Percentiles rank a stretch among this genome's conserved stretches.
These are phyloP conservation scores for Phenganax subtilis DNA, from an alignment of 92 coral and sea anemone species.

Conservation along the genomic window DNA sequence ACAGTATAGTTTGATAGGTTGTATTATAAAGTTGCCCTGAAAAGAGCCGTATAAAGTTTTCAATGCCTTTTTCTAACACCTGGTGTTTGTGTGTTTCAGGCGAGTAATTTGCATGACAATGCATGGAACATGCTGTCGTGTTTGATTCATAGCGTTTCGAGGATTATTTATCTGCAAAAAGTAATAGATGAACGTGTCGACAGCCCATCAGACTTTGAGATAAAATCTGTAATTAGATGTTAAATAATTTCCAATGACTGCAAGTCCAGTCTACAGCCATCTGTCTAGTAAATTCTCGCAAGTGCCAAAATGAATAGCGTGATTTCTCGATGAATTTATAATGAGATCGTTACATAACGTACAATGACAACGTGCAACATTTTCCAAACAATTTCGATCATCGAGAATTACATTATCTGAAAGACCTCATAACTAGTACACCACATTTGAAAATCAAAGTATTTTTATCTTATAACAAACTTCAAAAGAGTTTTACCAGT, in stretches of 20 bases:
- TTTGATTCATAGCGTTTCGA: constrained; percentile 10
- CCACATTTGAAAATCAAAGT: too few relatives aligned
- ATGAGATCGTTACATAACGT: too few relatives aligned
- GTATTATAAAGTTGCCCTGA: background rate
- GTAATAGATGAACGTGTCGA: constrained; percentile 9
- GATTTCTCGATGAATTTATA: background rate
- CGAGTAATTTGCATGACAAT: constrained; percentile 35
- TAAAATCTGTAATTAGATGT: constrained; percentile 19
- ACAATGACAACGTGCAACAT: too few relatives aligned
- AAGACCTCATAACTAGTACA: too few relatives aligned
- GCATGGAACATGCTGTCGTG: constrained; percentile 23
- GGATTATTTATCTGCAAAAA: constrained; percentile 2
- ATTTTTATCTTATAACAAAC: too few relatives aligned
- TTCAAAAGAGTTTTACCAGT: too few relatives aligned
- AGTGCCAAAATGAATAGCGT: background rate
- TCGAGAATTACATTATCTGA: too few relatives aligned
- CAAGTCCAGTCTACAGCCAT: background rate
- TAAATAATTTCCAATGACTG: background rate
- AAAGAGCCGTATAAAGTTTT: background rate
- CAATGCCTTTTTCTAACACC: constrained; percentile 22
- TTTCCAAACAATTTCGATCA: too few relatives aligned
- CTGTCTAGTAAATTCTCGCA: background rate
- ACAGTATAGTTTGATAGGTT: background rate
- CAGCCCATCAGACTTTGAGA: background rate
- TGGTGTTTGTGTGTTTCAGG: constrained; percentile 10